Evolutionary conservation across 2,888 invertebrate genomes (phyloP), one percentile per base, ranked within the genome.

Genomic region (Ischnus inquisitorius): DNA sequence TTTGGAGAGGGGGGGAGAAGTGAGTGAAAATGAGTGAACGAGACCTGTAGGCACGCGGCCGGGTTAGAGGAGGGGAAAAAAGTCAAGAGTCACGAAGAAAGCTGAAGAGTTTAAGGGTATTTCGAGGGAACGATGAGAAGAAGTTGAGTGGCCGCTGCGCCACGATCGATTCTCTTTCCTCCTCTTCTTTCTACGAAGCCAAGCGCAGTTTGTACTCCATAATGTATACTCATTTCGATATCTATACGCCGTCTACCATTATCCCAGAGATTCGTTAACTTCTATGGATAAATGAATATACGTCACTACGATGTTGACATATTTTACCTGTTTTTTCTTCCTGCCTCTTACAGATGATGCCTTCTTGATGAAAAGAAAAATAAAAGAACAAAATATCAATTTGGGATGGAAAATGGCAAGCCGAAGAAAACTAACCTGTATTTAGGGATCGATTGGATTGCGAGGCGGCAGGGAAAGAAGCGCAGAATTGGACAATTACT

Each of bases 21-120:
- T 67, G 75, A 83, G 75, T 76, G 57, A 83, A 83, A 79, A 75
- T 83, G 79, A 83, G 65, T 79, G 79, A 79, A 74, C 74, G 60
- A 68, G 65, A 75, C 46, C 57, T 65, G 69, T 57, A 75, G 68
- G 54, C 54, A 69, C 72, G 71, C 74, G 39, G 28, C 34, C 25
- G 54, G 76, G 41, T 25, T 51, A 28, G 43, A 54, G 48, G 10
- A 39, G 25, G 60, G 39, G 34, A 34, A 34, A 69, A 76, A 72
- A 68, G 77, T 77, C 71, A 57, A 77, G 65, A 83, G 76, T 67
- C 60, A 34, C 62, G 83, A 83, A 80, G 85, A 85, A 64, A 76
- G 72, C 46, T 64, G 34, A 74, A 85, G 74, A 85, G 83, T 77
- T 79, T 79, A 79, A 78, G 79, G 69, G 71, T 75, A 69, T 76